phyloP scores from a whole-genome alignment of 2,113 vertebrate species.

The Myxocyprinus asiaticus region DNA sequence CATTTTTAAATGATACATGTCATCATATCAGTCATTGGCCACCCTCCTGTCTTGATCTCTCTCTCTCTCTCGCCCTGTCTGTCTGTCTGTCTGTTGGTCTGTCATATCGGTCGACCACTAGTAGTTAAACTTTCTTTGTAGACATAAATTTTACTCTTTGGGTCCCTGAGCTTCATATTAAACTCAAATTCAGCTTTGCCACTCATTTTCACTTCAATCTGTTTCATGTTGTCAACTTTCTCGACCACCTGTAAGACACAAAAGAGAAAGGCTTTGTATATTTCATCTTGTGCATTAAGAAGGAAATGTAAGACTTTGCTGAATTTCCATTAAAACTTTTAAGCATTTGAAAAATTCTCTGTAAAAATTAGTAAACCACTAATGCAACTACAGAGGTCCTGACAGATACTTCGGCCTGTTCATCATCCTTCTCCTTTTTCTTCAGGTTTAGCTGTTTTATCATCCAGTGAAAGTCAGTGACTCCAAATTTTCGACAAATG shows the following conservation, averaged over 20 bases:
- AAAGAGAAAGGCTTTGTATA: constrained; percentile 12
- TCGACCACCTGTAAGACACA: constrained; percentile 74
- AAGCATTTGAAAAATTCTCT: no score
- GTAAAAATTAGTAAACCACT: no score
- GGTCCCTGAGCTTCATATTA: constrained; percentile 79
- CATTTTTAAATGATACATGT: no score
- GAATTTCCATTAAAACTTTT: no score
- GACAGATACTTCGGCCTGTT: constrained; percentile 78
- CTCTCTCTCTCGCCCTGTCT: no score
- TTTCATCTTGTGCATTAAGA: neutral
- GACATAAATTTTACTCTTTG: constrained; percentile 78
- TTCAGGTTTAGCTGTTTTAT: constrained; percentile 82
- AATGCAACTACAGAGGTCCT: no score
- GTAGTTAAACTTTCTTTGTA: constrained; percentile 80
- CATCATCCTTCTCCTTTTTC: constrained; percentile 74
- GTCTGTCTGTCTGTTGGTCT: no score
- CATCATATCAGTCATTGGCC: no score
- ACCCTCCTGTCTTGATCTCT: no score
- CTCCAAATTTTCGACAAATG: constrained; percentile 84
- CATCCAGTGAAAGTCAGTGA: constrained; percentile 88
- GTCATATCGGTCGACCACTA: no score
- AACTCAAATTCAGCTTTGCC: constrained; percentile 80
- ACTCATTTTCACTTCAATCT: constrained; percentile 75
- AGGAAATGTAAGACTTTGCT: no score
- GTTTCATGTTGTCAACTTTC: constrained; percentile 74